These are phyloP conservation scores for Hylaeus volcanicus DNA, from an alignment of 1,140 invertebrate genomes.

Conservation along the genomic window DNA sequence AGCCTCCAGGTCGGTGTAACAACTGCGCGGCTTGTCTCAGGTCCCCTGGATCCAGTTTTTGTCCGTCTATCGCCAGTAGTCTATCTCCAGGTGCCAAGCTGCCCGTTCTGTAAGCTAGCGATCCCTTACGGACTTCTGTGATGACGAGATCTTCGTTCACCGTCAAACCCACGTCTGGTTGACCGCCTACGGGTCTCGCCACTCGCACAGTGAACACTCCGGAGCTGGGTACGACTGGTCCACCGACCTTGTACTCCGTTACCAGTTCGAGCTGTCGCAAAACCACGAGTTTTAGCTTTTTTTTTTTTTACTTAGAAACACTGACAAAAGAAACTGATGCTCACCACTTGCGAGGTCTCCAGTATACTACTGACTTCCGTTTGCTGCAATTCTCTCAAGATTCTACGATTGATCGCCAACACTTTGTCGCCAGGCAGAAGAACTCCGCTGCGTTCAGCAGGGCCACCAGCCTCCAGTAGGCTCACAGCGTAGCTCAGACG, in stretches of 20 bases:
- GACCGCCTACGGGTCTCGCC: constrained; percentile 85
- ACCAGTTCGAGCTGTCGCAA: constrained; percentile 83
- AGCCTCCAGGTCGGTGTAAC: constrained; percentile 86
- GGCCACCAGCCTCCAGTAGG: constrained; percentile 76
- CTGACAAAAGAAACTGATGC: neutral
- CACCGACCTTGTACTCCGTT: constrained; percentile 96
- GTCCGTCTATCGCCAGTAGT: constrained; percentile 92
- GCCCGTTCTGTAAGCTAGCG: constrained; percentile 93
- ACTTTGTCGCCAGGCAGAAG: constrained; percentile 85
- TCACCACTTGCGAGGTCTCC: constrained; percentile 73
- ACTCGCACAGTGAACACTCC: constrained; percentile 95
- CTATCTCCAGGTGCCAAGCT: constrained; percentile 93
- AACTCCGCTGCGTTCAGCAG: constrained; percentile 85
- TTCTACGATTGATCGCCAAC: constrained; percentile 83
- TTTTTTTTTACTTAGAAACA: no score
- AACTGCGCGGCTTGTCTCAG: constrained; percentile 89
- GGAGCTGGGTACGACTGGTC: constrained; percentile 93
- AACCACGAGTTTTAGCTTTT: neutral
- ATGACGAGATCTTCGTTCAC: constrained; percentile 90
- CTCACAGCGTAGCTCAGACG: constrained; percentile 74
- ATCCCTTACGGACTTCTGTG: constrained; percentile 92
- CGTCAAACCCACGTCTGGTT: constrained; percentile 90
- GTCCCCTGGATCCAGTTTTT: constrained; percentile 86
- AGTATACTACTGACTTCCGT: constrained; percentile 73
- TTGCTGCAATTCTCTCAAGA: constrained; percentile 74